Evolutionary conservation across 2,797 vertebrate genomes (phyloP).

Genomic region (Acanthurus tractus): DNA sequence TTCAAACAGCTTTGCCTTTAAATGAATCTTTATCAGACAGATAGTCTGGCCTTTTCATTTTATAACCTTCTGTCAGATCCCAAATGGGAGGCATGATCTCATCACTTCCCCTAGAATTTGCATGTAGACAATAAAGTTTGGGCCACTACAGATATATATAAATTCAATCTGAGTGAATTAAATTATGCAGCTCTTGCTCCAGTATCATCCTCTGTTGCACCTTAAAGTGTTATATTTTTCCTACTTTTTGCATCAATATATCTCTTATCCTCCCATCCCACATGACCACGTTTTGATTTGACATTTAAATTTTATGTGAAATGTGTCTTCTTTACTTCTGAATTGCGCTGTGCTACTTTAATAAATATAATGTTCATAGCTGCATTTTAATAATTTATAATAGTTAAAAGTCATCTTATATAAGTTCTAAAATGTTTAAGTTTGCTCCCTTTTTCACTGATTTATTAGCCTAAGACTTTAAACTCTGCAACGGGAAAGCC

Average conservation of each 20-base stretch:
- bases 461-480: not conserved
- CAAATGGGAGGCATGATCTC: constrained; percentile 45
- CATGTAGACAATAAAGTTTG: constrained; percentile 32
- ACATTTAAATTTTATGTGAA: not conserved
- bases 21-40: constrained; percentile 71
- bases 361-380: not conserved
- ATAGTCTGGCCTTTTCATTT: constrained; percentile 58
- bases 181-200: too few relatives aligned
- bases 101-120: constrained; percentile 10
- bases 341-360: not conserved
- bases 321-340: not conserved
- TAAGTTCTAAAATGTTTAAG: not conserved
- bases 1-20: constrained; percentile 76
- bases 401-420: not conserved
- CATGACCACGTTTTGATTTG: not conserved
- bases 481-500: not conserved
- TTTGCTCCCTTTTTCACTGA: not conserved
- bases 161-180: too few relatives aligned
- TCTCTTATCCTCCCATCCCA: not conserved
- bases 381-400: not conserved
- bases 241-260: not conserved
- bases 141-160: not conserved
- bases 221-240: too few relatives aligned
- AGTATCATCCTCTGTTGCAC: too few relatives aligned
- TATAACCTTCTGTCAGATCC: constrained; percentile 51